A percentile compares a stretch with the other conserved stretches of the same genome.
These are phyloP conservation scores for Aphrophora alni DNA, from an alignment of 2,888 invertebrate genomes.

Conservation along the genomic window DNA sequence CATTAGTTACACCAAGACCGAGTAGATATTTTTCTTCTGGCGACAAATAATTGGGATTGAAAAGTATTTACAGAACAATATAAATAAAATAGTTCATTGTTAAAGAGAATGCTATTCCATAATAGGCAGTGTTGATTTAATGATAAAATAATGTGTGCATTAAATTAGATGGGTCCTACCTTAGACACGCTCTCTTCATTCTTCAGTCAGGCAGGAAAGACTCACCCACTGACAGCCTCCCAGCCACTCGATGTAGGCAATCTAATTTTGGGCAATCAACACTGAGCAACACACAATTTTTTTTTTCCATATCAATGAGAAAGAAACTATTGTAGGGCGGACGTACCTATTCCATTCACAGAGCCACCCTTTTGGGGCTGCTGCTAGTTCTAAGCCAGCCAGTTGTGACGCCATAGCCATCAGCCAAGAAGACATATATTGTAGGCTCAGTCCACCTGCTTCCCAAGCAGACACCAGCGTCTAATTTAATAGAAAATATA, in stretches of 20 bases:
- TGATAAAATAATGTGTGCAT: background rate
- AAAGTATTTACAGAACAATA: too few relatives aligned
- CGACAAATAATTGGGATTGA: too few relatives aligned
- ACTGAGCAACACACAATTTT: constrained; percentile 25
- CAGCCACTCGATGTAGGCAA: constrained; percentile 33
- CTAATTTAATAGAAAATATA: constrained; percentile 55
- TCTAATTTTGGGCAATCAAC: constrained; percentile 33
- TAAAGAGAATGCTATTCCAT: too few relatives aligned
- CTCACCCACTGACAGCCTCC: background rate
- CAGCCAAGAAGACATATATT: constrained; percentile 68
- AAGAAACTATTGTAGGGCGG: constrained; percentile 17
- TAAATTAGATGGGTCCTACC: constrained; percentile 38
- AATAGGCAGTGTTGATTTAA: background rate
- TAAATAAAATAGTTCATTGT: too few relatives aligned
- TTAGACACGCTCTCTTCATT: constrained; percentile 1
- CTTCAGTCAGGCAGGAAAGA: background rate
- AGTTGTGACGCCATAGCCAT: constrained; percentile 66
- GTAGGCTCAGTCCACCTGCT: constrained; percentile 63
- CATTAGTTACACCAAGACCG: too few relatives aligned
- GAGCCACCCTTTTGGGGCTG: constrained; percentile 71
- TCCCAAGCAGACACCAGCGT: constrained; percentile 70
- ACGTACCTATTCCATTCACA: constrained; percentile 78
- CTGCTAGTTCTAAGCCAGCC: constrained; percentile 67
- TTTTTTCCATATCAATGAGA: background rate
- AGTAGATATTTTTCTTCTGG: too few relatives aligned